Conservation (phyloP, 2,888 invertebrate species). For the Griposia aprilina region DNA sequence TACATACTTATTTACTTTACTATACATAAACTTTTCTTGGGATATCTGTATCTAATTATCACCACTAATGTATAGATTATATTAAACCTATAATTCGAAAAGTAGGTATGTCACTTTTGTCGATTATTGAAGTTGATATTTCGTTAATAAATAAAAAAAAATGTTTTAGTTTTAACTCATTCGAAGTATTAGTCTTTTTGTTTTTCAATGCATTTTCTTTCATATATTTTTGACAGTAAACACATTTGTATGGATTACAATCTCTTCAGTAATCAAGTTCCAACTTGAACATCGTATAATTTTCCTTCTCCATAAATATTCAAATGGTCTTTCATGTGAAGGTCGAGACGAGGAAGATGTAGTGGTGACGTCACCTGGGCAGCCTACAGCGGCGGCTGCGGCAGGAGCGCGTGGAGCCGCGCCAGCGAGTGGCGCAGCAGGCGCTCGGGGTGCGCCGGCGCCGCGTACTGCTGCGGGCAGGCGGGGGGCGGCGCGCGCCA, state of each 20-base stretch:
- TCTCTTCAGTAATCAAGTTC: background rate
- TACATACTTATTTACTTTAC: no score
- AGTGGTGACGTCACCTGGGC: no score
- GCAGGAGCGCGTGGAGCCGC: conserved; percentile 43
- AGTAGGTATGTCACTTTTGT: background rate
- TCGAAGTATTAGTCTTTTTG: background rate
- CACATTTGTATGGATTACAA: background rate
- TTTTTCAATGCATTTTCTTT: background rate
- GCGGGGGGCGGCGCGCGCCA: conserved; percentile 79
- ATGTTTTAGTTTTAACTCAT: background rate
- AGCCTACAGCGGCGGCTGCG: background rate
- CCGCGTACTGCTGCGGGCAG: conserved; percentile 70
- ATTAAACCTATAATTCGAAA: background rate
- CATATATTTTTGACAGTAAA: background rate
- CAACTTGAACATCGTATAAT: background rate
- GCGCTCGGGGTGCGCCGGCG: conserved; percentile 64
- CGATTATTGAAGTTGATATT: background rate
- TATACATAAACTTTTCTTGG: background rate
- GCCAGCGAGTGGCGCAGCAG: conserved; percentile 62
- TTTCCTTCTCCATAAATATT: background rate
- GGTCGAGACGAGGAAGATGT: background rate
- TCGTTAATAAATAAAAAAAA: background rate
- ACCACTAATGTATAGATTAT: background rate
- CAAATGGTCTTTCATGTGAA: background rate
- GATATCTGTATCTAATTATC: background rate